Evolutionary conservation across 2,113 vertebrate genomes (phyloP).

Genomic region (Clarias macrocephalus): DNA sequence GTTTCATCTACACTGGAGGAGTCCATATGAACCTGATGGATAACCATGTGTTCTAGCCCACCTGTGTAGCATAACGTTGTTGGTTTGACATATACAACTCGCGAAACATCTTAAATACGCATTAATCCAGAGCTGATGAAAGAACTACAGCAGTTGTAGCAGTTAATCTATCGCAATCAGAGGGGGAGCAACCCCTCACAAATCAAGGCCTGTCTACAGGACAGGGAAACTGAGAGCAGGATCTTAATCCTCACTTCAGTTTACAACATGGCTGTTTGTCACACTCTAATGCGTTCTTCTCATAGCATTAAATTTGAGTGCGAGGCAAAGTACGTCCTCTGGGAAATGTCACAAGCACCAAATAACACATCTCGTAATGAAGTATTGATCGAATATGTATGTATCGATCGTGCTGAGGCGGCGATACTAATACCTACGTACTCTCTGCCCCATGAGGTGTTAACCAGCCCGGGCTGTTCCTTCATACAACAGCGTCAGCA

Average conservation of each 20-base stretch:
- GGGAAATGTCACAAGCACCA: constrained; percentile 4
- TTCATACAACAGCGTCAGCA: neutral
- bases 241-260: neutral
- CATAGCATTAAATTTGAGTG: neutral
- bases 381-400: constrained; percentile 25
- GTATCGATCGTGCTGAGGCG: neutral
- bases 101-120: neutral
- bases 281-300: constrained; percentile 9
- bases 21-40: neutral
- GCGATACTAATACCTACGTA: neutral
- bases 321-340: neutral
- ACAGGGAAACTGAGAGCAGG: too few species aligned
- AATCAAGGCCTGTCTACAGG: neutral
- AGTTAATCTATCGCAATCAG: neutral
- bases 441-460: neutral
- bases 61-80: neutral
- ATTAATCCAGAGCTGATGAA: neutral
- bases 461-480: neutral
- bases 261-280: constrained; percentile 6
- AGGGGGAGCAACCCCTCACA: neutral
- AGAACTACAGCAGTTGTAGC: neutral
- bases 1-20: neutral
- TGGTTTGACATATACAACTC: neutral
- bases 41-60: neutral
- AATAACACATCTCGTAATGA: constrained; percentile 22